Conservation (phyloP, 2,113 vertebrate genomes). For the Vombatus ursinus region DNA sequence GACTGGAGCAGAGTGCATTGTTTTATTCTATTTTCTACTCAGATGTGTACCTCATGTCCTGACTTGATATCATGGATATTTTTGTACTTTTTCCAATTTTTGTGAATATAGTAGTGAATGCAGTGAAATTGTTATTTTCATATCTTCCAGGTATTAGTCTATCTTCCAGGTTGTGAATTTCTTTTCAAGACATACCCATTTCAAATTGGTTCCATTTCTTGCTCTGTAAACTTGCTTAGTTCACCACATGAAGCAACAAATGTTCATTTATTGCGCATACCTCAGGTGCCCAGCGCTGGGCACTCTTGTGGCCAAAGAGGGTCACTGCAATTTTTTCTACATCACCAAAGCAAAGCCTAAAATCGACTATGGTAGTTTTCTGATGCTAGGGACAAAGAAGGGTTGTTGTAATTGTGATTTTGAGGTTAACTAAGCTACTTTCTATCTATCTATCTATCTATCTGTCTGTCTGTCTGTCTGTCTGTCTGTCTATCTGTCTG, state of each 20-base stretch:
- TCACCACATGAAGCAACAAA: neutral
- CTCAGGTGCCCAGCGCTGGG: neutral
- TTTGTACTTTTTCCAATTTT: neutral
- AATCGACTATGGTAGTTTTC: neutral
- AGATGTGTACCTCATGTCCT: neutral
- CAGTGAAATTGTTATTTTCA: neutral
- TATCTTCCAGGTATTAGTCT: neutral
- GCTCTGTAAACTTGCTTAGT: neutral
- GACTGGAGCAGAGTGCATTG: neutral
- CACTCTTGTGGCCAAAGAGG: constrained; percentile 23
- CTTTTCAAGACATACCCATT: neutral
- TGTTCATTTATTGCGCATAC: neutral
- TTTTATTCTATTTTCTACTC: neutral
- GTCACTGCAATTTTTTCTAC: constrained; percentile 19
- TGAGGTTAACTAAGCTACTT: neutral
- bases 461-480: too few species aligned
- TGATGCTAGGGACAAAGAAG: neutral
- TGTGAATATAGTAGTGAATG: neutral
- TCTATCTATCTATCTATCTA: too few species aligned
- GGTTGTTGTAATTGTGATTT: neutral
- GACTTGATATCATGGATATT: neutral
- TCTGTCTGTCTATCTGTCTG: too few species aligned
- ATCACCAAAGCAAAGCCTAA: neutral
- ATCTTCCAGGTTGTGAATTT: neutral
- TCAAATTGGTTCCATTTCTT: neutral